phyloP scores from a whole-genome alignment of 2,113 vertebrate species.

The Beaufortia kweichowensis region DNA sequence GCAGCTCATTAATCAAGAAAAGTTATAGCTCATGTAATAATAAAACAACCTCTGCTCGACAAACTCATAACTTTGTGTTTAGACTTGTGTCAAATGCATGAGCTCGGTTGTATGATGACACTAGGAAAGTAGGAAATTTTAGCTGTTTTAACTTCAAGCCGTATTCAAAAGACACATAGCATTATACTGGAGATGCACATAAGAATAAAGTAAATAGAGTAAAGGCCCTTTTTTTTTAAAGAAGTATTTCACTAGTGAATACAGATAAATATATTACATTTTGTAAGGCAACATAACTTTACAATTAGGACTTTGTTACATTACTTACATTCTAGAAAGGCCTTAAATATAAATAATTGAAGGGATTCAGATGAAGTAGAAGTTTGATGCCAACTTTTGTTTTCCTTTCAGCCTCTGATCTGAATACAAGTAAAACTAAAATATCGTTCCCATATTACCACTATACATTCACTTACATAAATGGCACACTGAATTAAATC shows the following conservation, averaged over 20 bases:
- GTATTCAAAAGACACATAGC: neutral
- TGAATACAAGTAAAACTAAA: neutral
- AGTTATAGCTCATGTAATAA: slow-evolving; percentile 49
- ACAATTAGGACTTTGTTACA: no score
- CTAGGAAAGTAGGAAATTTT: neutral
- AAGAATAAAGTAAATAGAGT: neutral
- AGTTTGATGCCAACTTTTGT: no score
- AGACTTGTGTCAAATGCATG: neutral
- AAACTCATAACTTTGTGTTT: slow-evolving; percentile 16
- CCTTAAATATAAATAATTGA: no score
- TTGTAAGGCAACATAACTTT: no score
- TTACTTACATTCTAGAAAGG: no score
- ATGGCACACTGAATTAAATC: neutral
- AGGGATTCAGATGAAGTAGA: no score
- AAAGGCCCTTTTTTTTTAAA: no score
- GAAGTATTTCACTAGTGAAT: no score
- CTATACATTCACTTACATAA: neutral
- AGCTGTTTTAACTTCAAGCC: neutral
- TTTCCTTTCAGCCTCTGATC: neutral
- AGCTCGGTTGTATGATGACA: slow-evolving; percentile 27
- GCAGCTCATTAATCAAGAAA: slow-evolving; percentile 56
- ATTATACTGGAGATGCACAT: neutral
- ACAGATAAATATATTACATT: no score
- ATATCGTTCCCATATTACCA: neutral
- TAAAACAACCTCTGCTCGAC: slow-evolving; percentile 29